Evolutionary conservation across 2,888 invertebrate species (phyloP).

Genomic region (Orthosia cruda): DNA sequence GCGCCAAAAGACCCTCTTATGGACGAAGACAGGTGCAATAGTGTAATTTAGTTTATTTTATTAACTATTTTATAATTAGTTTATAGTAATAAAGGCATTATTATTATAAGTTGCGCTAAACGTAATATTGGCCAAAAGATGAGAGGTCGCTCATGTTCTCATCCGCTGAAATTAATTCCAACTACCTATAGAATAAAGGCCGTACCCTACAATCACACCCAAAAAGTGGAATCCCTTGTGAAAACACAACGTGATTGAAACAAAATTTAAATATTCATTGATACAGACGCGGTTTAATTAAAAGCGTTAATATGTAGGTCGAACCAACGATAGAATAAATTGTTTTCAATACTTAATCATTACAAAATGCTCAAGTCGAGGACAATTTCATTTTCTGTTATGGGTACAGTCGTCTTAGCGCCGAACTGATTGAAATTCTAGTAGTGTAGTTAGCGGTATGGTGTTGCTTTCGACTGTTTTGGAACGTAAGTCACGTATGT

Average conservation of each 20-base stretch:
- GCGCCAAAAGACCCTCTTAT: too few species aligned
- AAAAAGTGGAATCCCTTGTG: conserved; percentile 36
- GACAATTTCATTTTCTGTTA: conserved; percentile 24
- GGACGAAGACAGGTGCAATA: too few species aligned
- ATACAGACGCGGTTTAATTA: conserved; percentile 51
- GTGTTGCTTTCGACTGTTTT: too few species aligned
- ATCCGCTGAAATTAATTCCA: conserved; percentile 15
- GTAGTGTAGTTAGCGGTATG: too few species aligned
- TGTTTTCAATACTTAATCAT: conserved; percentile 47
- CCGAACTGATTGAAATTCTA: not conserved
- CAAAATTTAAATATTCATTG: conserved; percentile 59
- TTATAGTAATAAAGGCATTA: too few species aligned
- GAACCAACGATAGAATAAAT: conserved; percentile 52
- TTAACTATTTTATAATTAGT: too few species aligned
- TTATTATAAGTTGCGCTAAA: too few species aligned
- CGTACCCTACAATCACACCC: conserved; percentile 25
- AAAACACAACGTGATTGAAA: conserved; percentile 52
- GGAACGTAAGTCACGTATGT: too few species aligned
- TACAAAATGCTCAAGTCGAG: conserved; percentile 17
- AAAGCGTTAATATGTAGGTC: conserved; percentile 47
- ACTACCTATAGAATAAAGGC: not conserved
- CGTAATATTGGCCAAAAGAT: too few species aligned
- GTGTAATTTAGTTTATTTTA: too few species aligned
- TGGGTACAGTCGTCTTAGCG: too few species aligned
- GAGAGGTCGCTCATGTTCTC: too few species aligned